Evolutionary conservation across 2,888 invertebrate species (phyloP).

Genomic region (Pseudolycoriella hygida): DNA sequence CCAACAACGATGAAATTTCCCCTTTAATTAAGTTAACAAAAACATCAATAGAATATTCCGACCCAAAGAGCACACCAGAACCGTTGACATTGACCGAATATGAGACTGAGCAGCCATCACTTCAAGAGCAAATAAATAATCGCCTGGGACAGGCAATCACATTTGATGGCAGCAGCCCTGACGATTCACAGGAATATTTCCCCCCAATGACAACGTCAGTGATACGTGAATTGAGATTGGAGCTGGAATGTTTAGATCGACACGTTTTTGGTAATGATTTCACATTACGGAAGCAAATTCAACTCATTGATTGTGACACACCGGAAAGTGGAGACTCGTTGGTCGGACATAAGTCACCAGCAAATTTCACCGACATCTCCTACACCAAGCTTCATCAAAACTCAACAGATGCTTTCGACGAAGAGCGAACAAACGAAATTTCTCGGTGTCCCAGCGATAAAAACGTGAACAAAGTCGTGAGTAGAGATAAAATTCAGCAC

Average conservation of each 20-base stretch:
- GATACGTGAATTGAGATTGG: slow-evolving; percentile 63
- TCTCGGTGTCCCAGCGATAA: slow-evolving; percentile 17
- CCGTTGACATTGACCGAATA: too few relatives aligned
- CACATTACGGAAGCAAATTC: slow-evolving; percentile 10
- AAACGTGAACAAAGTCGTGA: not conserved
- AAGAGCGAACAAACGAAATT: slow-evolving; percentile 19
- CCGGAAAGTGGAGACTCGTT: slow-evolving; percentile 7
- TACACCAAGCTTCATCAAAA: slow-evolving; percentile 6
- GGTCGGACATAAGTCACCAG: slow-evolving; percentile 5
- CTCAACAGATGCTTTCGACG: not conserved
- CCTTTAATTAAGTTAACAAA: slow-evolving; percentile 33
- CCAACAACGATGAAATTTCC: slow-evolving; percentile 14
- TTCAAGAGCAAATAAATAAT: too few relatives aligned
- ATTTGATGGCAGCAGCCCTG: slow-evolving; percentile 49
- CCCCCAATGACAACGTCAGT: slow-evolving; percentile 79
- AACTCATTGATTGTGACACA: slow-evolving; percentile 10
- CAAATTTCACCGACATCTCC: slow-evolving; percentile 4
- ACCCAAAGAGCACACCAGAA: slow-evolving; percentile 22
- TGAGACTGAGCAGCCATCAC: too few relatives aligned
- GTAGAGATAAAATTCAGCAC: slow-evolving; percentile 6
- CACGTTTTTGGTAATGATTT: slow-evolving; percentile 54
- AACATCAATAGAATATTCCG: slow-evolving; percentile 31
- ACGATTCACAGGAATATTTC: slow-evolving; percentile 67
- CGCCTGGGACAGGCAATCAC: not conserved
- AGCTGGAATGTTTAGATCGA: slow-evolving; percentile 66